Base-by-base conservation (phyloP, 2,797 vertebrate genomes). In the Manis crassicaudata region DNA sequence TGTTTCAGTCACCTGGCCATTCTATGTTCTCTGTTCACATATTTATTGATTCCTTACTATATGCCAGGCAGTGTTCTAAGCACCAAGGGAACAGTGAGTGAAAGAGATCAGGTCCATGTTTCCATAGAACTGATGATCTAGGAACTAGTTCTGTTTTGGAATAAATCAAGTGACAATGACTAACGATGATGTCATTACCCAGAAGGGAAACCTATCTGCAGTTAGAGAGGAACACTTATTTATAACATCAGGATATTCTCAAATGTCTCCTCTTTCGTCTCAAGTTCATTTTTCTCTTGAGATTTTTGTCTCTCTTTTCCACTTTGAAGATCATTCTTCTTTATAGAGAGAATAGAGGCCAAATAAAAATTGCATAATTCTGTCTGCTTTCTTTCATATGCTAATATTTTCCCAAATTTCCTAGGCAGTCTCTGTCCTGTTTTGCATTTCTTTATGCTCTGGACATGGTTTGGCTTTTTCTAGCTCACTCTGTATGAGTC, bases 241-340 rank as follows among this genome's bases (percentile, higher is more conserved):
- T 90, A 29, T n/a, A 86, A 82, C 3, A 79, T 4, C 50, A 75
- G 3, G 1, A 52, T 80, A 50, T 76, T 84, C 60, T 85, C 50
- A 75, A 81, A 32, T 40, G 14, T 70, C 1, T 82, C 35, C 37
- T 88, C 58, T 97, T 77, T 29, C 63, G 37, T 43, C 65, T 54
- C 60, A 54, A 43, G 75, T 92, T 46, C 63, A 40, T 54, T 88
- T 96, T 94, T 29, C 68, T 88, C 40, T 60, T 23, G 56, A 82
- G 50, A 87, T 29, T 21, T 21, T 72, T 63, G 32, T 63, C 17
- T 84, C 32, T 60, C 10, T 63, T 79, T 95, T 88, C 50, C 40
- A 92, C 8, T n/a, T 43, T 62, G 16, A 85, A 94, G 95, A 54
- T 73, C 21, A 58, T 77, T 72, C 50, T 68, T 84, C 82, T 50